These are phyloP conservation scores for Varanus komodoensis DNA, from an alignment of 2,113 vertebrate species.

Conservation along the genomic window DNA sequence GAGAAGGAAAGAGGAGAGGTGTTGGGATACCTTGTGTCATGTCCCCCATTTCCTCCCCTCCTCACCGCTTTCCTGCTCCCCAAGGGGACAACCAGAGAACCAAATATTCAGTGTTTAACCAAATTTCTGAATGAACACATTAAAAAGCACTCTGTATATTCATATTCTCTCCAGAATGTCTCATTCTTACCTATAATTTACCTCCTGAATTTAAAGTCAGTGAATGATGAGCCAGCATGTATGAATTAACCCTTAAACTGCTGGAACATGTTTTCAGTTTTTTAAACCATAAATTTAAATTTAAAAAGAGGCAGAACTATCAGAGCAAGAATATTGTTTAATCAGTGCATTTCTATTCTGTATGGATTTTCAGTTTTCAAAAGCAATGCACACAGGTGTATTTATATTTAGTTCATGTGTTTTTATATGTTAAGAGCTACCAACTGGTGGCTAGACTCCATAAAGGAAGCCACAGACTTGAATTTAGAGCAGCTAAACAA, in stretches of 20 bases:
- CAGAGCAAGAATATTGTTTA: background rate
- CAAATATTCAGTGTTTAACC: background rate
- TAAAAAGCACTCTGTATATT: background rate
- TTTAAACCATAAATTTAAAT: background rate
- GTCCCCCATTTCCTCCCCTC: no score
- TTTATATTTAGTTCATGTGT: background rate
- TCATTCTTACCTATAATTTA: background rate
- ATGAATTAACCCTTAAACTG: background rate
- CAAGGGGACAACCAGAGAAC: background rate
- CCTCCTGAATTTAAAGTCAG: background rate
- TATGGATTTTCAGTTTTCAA: slow-evolving; percentile 10
- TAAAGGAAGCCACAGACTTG: no score
- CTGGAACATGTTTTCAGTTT: background rate
- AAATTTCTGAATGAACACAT: background rate
- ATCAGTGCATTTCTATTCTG: background rate
- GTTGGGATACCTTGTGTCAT: no score
- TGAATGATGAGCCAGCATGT: background rate
- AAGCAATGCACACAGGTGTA: background rate
- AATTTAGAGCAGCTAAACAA: no score
- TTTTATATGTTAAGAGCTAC: background rate
- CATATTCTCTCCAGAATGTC: background rate
- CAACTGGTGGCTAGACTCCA: no score
- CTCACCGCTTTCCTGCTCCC: no score
- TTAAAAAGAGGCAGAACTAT: background rate
- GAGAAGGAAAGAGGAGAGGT: no score